Evolutionary conservation across 1,140 invertebrate genomes (phyloP).

Genomic region (Mactra quadrangularis): DNA sequence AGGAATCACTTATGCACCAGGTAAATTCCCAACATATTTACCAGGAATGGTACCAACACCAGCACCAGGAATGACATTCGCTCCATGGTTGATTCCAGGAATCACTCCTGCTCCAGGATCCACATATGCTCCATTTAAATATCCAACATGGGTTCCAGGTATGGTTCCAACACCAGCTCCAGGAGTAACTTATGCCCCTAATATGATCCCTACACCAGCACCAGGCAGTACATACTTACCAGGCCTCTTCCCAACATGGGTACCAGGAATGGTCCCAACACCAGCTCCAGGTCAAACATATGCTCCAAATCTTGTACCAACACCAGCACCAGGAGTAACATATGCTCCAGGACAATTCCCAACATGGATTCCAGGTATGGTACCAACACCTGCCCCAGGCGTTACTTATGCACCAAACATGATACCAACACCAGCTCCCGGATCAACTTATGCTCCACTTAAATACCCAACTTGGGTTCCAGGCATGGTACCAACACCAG

Average conservation of each 20-base stretch:
- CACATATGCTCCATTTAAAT: constrained; percentile 67
- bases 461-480: constrained; percentile 59
- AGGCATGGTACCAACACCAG: constrained; percentile 58
- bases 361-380: constrained; percentile 62
- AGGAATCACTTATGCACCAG: constrained; percentile 59
- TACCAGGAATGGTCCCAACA: constrained; percentile 62
- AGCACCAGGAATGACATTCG: constrained; percentile 56
- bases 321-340: constrained; percentile 68
- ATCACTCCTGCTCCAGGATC: constrained; percentile 63
- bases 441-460: constrained; percentile 64
- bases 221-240: constrained; percentile 65
- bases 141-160: constrained; percentile 59
- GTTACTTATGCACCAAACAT: constrained; percentile 54
- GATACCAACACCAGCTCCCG: constrained; percentile 64
- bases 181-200: constrained; percentile 59
- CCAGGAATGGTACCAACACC: constrained; percentile 62
- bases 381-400: constrained; percentile 67
- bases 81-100: constrained; percentile 31
- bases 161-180: constrained; percentile 60
- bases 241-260: constrained; percentile 62
- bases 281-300: constrained; percentile 62
- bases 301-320: constrained; percentile 66
- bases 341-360: constrained; percentile 67
- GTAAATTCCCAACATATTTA: constrained; percentile 39
- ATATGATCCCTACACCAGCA: constrained; percentile 55